phyloP scores from a whole-genome alignment of 1,140 invertebrate genomes.

The Pteromalus puparum region DNA sequence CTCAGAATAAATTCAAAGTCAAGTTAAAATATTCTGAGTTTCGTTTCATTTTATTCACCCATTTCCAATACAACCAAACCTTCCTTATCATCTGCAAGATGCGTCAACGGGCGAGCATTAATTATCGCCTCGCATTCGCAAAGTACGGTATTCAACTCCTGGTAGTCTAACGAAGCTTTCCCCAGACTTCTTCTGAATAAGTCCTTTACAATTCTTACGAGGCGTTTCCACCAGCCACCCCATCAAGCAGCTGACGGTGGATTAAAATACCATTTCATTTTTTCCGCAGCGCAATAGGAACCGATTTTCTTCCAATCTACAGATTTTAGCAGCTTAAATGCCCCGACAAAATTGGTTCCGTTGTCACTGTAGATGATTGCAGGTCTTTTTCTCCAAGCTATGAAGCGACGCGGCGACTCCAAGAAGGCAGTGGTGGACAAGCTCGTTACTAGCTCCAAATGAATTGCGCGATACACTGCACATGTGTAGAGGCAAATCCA shows the following conservation, averaged over 20 bases:
- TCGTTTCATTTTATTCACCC: too few relatives aligned
- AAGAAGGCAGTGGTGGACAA: slow-evolving; percentile 57
- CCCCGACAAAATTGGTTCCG: slow-evolving; percentile 65
- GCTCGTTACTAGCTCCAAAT: slow-evolving; percentile 58
- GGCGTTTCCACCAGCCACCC: neutral
- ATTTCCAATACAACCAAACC: too few relatives aligned
- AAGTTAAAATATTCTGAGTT: too few relatives aligned
- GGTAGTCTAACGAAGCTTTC: slow-evolving; percentile 55
- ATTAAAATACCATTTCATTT: slow-evolving; percentile 27
- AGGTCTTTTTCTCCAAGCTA: slow-evolving; percentile 47
- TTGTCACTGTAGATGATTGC: slow-evolving; percentile 69
- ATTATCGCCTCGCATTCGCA: slow-evolving; percentile 63
- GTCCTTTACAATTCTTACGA: slow-evolving; percentile 38
- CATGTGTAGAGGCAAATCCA: slow-evolving; percentile 61
- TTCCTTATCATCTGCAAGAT: neutral
- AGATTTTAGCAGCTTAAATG: slow-evolving; percentile 56
- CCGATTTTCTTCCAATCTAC: slow-evolving; percentile 60
- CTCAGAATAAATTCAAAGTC: too few relatives aligned
- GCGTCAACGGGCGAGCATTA: slow-evolving; percentile 62
- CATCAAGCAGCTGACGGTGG: neutral
- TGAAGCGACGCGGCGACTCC: slow-evolving; percentile 45
- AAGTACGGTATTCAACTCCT: slow-evolving; percentile 60
- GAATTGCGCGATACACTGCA: slow-evolving; percentile 57
- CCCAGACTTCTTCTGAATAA: slow-evolving; percentile 54
- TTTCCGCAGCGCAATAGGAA: neutral